Conservation (phyloP, 2,797 vertebrate species). For the Aphelocoma californica region DNA sequence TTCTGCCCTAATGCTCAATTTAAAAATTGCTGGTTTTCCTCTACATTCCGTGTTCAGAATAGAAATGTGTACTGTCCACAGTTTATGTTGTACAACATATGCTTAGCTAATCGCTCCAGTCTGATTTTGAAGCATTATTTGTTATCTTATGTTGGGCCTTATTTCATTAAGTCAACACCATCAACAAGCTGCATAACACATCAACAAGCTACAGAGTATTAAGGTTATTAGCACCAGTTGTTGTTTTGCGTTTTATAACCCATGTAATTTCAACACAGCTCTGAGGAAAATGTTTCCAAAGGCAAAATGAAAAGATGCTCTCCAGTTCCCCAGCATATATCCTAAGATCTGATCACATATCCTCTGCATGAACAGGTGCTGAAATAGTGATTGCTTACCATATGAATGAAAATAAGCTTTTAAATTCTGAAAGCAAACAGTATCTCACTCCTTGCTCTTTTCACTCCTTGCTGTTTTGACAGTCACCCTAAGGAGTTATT, state of each 20-base stretch:
- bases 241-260: not conserved
- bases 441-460: slow-evolving; percentile 42
- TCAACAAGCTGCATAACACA: not conserved
- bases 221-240: slow-evolving; percentile 53
- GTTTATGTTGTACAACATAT: slow-evolving; percentile 6
- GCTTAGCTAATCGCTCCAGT: slow-evolving; percentile 31
- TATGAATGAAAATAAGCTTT: slow-evolving; percentile 27
- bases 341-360: not conserved
- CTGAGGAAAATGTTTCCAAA: slow-evolving; percentile 27
- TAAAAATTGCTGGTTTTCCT: not conserved
- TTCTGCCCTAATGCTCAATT: not conserved
- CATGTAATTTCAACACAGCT: not conserved
- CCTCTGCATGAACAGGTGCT: not conserved
- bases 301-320: not conserved
- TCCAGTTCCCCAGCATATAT: not conserved
- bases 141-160: not conserved
- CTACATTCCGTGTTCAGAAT: not conserved
- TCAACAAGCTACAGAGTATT: not conserved
- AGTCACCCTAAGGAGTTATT: slow-evolving; percentile 25
- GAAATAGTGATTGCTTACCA: slow-evolving; percentile 25
- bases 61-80: not conserved
- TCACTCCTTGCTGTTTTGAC: not conserved
- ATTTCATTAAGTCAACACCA: slow-evolving; percentile 26
- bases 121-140: slow-evolving; percentile 27
- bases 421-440: slow-evolving; percentile 29